Evolutionary conservation across 1,140 invertebrate genomes (phyloP), one percentile per base, ranked within the genome.

Genomic region (Amphibalanus amphitrite): DNA sequence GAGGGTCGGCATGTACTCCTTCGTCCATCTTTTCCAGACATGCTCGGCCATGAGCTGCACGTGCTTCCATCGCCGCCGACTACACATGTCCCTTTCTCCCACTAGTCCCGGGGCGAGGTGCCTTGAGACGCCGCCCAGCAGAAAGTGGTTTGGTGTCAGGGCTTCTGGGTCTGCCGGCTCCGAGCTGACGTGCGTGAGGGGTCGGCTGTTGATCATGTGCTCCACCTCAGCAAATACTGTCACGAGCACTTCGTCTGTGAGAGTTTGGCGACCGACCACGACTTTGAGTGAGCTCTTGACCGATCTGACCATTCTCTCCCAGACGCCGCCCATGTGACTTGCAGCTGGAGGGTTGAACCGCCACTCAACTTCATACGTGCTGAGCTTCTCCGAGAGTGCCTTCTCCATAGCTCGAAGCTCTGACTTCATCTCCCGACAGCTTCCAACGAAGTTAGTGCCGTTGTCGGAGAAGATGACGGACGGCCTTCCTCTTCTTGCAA

Each of bases 141-240:
- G 33, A 15, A 78, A 77, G 73, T 77, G 74, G 69, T 76, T 76
- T 23, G 76, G 74, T 4, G 77, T 77, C 17, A 78, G 64, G 28
- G 72, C 69, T 38, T 69, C 67, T 30, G 64, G 30, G 65, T 78
- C 77, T 1, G 70, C 15, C 6, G 72, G 69, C 72, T 77, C 73
- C 17, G n/a, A 59, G 10, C 70, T 72, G 17, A 75, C 70, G 67
- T 74, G 72, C 0, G 75, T 77, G 17, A 78, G 47, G 13, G 77
- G 77, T 23, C 76, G 71, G 3, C 67, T 72, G 70, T 78, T 78
- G 8, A 78, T 67, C 0, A 76, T 69, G 10, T 69, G 33, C 70
- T 76, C 76, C 8, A 72, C 75, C 28, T 74, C 74, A 0, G 69
- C 71, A 29, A 78, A 59, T 0, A 75, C 71, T 10, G 77, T 76